phyloP scores from a whole-genome alignment of 2,888 invertebrate genomes.

The Cephonodes hylas region DNA sequence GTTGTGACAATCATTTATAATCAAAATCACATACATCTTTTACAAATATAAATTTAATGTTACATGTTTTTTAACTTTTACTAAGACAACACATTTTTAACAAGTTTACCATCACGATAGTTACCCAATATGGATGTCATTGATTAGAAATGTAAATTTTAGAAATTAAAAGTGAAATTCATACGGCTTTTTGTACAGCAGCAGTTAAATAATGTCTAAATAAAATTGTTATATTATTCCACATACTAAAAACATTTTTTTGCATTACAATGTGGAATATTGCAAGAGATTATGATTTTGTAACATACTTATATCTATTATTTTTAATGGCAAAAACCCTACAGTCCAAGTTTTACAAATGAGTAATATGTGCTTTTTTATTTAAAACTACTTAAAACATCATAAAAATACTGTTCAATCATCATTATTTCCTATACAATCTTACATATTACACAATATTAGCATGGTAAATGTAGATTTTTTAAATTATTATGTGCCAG shows the following conservation, averaged over 20 bases:
- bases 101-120: too few relatives aligned
- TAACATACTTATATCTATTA: background rate
- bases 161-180: background rate
- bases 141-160: too few relatives aligned
- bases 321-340: background rate
- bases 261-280: background rate
- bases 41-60: background rate
- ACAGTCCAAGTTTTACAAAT: background rate
- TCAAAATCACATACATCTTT: background rate
- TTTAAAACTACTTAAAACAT: constrained; percentile 4
- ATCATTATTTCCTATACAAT: background rate
- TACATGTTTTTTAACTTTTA: background rate
- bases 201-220: background rate
- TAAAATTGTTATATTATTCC: background rate
- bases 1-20: background rate
- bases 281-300: background rate
- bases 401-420: constrained; percentile 21
- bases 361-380: background rate
- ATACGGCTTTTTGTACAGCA: background rate
- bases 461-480: background rate
- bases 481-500: background rate
- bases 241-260: background rate
- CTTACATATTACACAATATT: background rate
- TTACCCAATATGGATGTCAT: too few relatives aligned
- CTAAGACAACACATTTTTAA: too few relatives aligned